These are phyloP conservation scores for Stegophylla sp. DNA, from an alignment of 2,888 invertebrate genomes.

Conservation along the genomic window DNA sequence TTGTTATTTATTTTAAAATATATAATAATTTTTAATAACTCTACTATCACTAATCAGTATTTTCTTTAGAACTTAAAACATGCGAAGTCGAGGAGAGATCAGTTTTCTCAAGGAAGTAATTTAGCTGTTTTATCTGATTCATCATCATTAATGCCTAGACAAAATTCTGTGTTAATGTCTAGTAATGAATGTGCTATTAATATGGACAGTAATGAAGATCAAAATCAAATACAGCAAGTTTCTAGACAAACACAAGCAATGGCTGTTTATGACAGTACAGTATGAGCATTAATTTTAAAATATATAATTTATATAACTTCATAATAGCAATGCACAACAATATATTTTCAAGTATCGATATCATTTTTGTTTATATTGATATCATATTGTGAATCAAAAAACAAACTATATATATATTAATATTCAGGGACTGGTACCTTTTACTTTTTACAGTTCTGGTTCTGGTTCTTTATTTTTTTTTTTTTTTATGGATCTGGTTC, in stretches of 20 bases:
- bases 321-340: too few species aligned
- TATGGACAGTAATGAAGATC: constrained; percentile 63
- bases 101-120: constrained; percentile 74
- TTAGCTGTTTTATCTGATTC: constrained; percentile 48
- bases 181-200: constrained; percentile 74
- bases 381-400: too few species aligned
- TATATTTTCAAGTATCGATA: too few species aligned
- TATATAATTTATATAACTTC: too few species aligned
- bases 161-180: constrained; percentile 64
- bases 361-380: too few species aligned
- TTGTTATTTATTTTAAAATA: constrained; percentile 22
- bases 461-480: too few species aligned
- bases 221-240: constrained; percentile 60
- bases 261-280: constrained; percentile 80
- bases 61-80: constrained; percentile 80
- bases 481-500: too few species aligned
- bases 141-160: constrained; percentile 43
- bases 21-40: constrained; percentile 11
- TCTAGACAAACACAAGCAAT: constrained; percentile 70
- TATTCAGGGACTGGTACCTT: too few species aligned
- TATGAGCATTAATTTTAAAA: not conserved
- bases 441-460: too few species aligned
- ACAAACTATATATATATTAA: too few species aligned
- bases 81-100: constrained; percentile 90
- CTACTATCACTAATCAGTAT: too few species aligned